Conservation (phyloP, 1,140 invertebrate genomes). For the Drosophila nikananu region DNA sequence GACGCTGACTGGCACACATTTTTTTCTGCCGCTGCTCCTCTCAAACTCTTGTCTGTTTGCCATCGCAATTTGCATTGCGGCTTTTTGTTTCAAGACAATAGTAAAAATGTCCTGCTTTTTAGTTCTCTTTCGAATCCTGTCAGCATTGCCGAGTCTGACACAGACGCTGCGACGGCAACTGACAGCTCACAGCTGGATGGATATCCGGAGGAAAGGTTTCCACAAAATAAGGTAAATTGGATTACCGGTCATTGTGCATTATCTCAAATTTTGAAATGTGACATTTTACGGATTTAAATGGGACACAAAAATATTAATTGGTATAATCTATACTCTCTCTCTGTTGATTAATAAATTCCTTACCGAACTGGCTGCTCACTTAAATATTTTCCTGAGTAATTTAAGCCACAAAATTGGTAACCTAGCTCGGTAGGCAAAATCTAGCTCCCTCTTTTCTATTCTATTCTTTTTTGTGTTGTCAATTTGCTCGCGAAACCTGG, state of each 20-base stretch:
- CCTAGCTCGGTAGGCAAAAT: constrained; percentile 17
- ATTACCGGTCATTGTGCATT: constrained; percentile 49
- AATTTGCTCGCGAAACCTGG: constrained; percentile 53
- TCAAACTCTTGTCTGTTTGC: constrained; percentile 49
- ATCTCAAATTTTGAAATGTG: constrained; percentile 14
- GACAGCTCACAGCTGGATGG: constrained; percentile 23
- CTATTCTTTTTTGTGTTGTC: constrained; percentile 16
- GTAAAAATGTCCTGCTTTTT: constrained; percentile 24
- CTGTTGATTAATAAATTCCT: background rate
- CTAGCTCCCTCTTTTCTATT: constrained; percentile 20
- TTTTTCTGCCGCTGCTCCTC: constrained; percentile 37
- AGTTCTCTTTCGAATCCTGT: constrained; percentile 17
- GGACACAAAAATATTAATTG: background rate
- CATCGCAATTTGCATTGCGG: constrained; percentile 31
- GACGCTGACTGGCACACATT: constrained; percentile 58
- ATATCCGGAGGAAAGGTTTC: constrained; percentile 41
- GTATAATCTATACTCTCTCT: background rate
- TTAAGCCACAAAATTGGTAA: background rate
- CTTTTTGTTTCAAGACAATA: constrained; percentile 41
- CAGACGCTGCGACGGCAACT: constrained; percentile 7
- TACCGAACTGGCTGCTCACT: background rate
- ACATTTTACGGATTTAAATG: background rate
- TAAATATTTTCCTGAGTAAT: background rate
- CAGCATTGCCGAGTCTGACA: constrained; percentile 36
- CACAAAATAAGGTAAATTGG: constrained; percentile 61